Conservation (phyloP, 2,888 invertebrate genomes). For the Apotomis betuletana region DNA sequence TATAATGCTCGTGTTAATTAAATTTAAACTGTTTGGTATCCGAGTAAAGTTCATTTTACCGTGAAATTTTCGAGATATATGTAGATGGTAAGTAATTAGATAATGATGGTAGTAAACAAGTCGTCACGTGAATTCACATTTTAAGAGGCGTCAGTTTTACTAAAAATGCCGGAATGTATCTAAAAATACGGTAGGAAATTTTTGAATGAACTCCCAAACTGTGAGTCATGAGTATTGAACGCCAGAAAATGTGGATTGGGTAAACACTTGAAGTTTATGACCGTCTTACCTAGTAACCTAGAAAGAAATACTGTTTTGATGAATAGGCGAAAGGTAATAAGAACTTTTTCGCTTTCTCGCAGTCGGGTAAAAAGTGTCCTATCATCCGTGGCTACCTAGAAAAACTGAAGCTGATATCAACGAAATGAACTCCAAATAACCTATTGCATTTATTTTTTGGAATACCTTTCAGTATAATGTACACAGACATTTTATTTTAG, state of each 20-base stretch:
- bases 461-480: no score
- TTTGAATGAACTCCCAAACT: slow-evolving; percentile 24
- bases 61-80: background rate
- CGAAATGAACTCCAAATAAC: no score
- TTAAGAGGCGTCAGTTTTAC: slow-evolving; percentile 14
- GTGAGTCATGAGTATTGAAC: background rate
- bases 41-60: background rate
- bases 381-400: no score
- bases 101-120: slow-evolving; percentile 32
- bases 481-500: no score
- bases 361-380: no score
- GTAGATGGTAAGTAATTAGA: slow-evolving; percentile 12
- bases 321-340: no score
- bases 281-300: no score
- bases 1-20: background rate
- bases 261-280: no score
- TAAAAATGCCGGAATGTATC: slow-evolving; percentile 7
- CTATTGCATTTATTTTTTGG: no score
- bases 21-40: background rate
- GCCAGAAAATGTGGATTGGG: background rate
- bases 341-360: no score
- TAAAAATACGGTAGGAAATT: slow-evolving; percentile 5
- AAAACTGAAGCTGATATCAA: no score
- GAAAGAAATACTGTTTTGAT: no score
- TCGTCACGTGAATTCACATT: slow-evolving; percentile 40